A percentile compares a stretch with the other conserved stretches of the same genome.
Evolutionary conservation across 2,888 invertebrate genomes (phyloP).

Genomic region (Tipula confusa): DNA sequence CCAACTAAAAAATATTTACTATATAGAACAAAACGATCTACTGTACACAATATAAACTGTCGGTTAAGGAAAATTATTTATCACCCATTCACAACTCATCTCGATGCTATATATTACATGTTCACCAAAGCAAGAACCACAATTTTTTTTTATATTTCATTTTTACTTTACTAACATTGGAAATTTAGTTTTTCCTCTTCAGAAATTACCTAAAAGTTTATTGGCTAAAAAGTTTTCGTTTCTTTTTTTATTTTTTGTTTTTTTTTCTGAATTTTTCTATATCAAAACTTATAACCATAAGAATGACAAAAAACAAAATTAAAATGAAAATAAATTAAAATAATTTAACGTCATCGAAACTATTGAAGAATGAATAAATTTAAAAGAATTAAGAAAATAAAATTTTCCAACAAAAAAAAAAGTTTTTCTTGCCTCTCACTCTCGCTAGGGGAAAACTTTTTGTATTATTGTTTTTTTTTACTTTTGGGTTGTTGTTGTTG

Average conservation of each 20-base stretch:
- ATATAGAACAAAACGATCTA: not conserved
- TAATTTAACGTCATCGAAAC: constrained; percentile 25
- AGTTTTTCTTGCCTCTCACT: not conserved
- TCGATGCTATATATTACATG: not conserved
- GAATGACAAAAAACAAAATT: constrained; percentile 16
- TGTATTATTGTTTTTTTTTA: too few species aligned
- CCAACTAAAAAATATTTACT: not conserved
- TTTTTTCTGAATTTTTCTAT: too few species aligned
- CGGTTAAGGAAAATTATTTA: not conserved
- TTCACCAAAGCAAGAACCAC: constrained; percentile 9
- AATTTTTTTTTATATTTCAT: not conserved
- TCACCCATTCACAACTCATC: not conserved
- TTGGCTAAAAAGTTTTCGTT: not conserved
- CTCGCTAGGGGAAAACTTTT: not conserved
- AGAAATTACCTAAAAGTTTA: not conserved
- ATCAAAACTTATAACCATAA: constrained; percentile 25
- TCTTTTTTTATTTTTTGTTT: not conserved
- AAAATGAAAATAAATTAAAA: constrained; percentile 12
- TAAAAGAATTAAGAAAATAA: not conserved
- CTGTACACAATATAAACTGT: not conserved
- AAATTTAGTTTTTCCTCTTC: constrained; percentile 6
- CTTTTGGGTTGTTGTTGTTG: too few species aligned
- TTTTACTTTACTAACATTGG: not conserved
- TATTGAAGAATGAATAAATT: constrained; percentile 25
- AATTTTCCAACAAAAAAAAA: not conserved